These are phyloP conservation scores for Rhipidura dahli DNA, from an alignment of 2,113 vertebrate genomes.

Conservation along the genomic window DNA sequence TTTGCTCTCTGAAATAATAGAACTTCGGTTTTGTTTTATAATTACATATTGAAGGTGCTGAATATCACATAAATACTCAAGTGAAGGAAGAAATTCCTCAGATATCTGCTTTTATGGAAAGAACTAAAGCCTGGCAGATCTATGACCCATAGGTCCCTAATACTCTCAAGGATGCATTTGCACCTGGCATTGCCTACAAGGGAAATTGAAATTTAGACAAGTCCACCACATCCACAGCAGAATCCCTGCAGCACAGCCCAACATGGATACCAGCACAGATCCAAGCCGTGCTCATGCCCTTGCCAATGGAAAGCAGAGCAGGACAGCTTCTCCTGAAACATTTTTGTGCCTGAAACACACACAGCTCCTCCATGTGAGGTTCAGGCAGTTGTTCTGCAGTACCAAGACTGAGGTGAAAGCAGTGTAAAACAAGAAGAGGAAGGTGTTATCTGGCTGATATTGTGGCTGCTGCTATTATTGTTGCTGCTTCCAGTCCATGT, in stretches of 20 bases:
- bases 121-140: not conserved
- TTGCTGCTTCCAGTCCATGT: not conserved
- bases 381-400: not conserved
- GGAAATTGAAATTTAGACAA: not conserved
- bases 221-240: not conserved
- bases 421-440: not conserved
- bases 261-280: fast-evolving
- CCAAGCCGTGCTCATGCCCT: not conserved
- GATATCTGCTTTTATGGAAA: not conserved
- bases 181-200: not conserved
- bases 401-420: not conserved
- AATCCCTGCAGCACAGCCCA: not conserved
- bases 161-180: not conserved
- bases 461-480: not conserved
- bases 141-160: not conserved
- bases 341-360: not conserved
- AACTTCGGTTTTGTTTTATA: not conserved
- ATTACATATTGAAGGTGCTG: not conserved
- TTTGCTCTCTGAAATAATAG: not conserved
- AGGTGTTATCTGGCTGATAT: not conserved
- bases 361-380: not conserved
- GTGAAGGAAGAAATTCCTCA: not conserved
- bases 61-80: constrained; percentile 7
- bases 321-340: not conserved
- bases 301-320: not conserved